Percentiles rank a stretch among this genome's conserved stretches.
Conservation (phyloP, 2,797 vertebrate species). For the Manis pentadactyla region DNA sequence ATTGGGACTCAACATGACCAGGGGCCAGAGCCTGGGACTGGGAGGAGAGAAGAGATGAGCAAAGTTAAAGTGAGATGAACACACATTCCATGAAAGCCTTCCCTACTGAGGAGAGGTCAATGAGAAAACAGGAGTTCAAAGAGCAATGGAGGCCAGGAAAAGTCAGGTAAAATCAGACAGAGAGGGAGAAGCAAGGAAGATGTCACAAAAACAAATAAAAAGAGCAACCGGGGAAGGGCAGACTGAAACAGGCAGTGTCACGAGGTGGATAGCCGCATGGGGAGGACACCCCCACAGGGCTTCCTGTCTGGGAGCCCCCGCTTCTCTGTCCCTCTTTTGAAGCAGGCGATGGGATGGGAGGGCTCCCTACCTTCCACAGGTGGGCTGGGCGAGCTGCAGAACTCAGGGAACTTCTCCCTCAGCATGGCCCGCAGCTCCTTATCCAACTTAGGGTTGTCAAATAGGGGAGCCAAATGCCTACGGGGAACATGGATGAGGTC, state of each 20-base stretch:
- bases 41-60: neutral
- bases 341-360: accelerated
- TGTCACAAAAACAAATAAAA: neutral
- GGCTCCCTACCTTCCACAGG: conserved; percentile 92
- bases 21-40: neutral
- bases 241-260: accelerated
- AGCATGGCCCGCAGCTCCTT: conserved; percentile 97
- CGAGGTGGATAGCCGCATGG: too few species aligned
- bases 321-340: too few species aligned
- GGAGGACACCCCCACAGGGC: neutral
- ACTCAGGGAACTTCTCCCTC: conserved; percentile 97
- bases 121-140: neutral
- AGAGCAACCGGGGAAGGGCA: neutral
- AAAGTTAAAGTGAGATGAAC: neutral
- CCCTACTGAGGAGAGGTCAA: neutral
- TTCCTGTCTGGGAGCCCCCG: neutral
- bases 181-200: neutral
- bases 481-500: neutral
- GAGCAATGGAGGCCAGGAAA: neutral
- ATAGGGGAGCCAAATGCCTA: conserved; percentile 96
- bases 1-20: neutral
- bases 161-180: neutral
- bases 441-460: conserved; percentile 98
- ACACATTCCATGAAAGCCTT: neutral
- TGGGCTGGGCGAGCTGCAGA: conserved; percentile 95